Evolutionary conservation across 2,888 invertebrate species (phyloP).

Genomic region (Synanthedon andrenaeformis): DNA sequence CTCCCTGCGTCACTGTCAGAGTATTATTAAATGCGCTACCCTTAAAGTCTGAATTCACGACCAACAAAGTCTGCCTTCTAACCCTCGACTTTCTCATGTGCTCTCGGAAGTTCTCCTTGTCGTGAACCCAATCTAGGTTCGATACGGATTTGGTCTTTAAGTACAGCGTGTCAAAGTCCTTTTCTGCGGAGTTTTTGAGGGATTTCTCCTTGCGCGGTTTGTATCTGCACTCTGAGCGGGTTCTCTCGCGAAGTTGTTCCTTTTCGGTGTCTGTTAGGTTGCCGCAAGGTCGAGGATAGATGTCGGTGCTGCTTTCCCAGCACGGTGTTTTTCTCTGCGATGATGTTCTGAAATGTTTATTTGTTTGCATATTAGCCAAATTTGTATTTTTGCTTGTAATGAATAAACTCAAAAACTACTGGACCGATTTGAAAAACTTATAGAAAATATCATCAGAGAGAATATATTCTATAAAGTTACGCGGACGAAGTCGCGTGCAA

Average conservation of each 20-base stretch:
- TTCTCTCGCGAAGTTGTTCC: slow-evolving; percentile 71
- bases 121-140: slow-evolving; percentile 32
- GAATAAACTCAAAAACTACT: no score
- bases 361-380: slow-evolving; percentile 7
- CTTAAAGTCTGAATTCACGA: slow-evolving; percentile 76
- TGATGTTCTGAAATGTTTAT: slow-evolving; percentile 42
- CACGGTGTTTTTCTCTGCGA: slow-evolving; percentile 75
- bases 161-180: slow-evolving; percentile 79
- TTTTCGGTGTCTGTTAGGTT: slow-evolving; percentile 87
- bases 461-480: no score
- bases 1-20: slow-evolving; percentile 76
- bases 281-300: slow-evolving; percentile 84
- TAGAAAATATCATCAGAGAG: neutral
- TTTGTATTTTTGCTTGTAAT: neutral
- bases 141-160: slow-evolving; percentile 65
- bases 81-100: slow-evolving; percentile 20
- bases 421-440: no score
- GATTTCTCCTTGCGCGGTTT: slow-evolving; percentile 33
- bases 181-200: slow-evolving; percentile 69
- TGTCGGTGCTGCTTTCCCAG: slow-evolving; percentile 85
- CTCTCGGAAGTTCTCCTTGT: slow-evolving; percentile 22
- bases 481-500: no score
- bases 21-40: slow-evolving; percentile 70
- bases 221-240: slow-evolving; percentile 77
- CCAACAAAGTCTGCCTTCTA: slow-evolving; percentile 76